A percentile compares a stretch with the other conserved stretches of the same genome.
phyloP scores from a whole-genome alignment of 2,888 invertebrate species.

The Oxytorus armatus region DNA sequence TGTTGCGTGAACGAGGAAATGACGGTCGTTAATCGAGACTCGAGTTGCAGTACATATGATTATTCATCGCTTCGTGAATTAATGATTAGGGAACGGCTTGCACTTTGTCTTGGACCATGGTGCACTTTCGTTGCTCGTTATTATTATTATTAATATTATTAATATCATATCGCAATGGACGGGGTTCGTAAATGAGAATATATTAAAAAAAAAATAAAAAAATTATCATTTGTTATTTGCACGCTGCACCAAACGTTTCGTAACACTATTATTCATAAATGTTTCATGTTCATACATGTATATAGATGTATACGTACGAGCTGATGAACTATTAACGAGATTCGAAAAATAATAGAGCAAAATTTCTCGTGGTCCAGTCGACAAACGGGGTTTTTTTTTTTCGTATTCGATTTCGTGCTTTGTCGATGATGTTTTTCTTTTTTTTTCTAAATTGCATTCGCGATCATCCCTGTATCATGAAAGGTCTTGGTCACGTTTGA shows the following conservation, averaged over 20 bases:
- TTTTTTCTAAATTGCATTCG: too few relatives aligned
- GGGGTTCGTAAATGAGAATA: constrained; percentile 73
- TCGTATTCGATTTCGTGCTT: too few relatives aligned
- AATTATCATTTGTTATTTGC: constrained; percentile 77
- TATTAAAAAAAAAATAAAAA: background rate
- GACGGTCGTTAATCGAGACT: constrained; percentile 53
- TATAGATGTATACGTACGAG: constrained; percentile 25
- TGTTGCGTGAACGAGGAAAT: constrained; percentile 40
- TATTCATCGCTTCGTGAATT: constrained; percentile 54
- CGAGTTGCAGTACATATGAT: background rate
- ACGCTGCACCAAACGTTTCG: constrained; percentile 83
- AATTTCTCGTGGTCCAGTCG: background rate
- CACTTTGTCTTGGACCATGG: constrained; percentile 72
- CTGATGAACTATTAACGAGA: background rate
- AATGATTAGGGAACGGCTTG: constrained; percentile 67
- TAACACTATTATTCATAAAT: constrained; percentile 80
- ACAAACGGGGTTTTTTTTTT: background rate
- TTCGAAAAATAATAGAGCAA: too few relatives aligned
- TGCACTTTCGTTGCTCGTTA: constrained; percentile 76
- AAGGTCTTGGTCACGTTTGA: too few relatives aligned
- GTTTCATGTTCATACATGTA: constrained; percentile 78
- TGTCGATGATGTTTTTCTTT: too few relatives aligned
- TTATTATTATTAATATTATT: constrained; percentile 44
- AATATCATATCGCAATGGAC: constrained; percentile 72
- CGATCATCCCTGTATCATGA: too few relatives aligned